Conservation (phyloP, 2,797 vertebrate species). For the Halcyon chelicuti region DNA sequence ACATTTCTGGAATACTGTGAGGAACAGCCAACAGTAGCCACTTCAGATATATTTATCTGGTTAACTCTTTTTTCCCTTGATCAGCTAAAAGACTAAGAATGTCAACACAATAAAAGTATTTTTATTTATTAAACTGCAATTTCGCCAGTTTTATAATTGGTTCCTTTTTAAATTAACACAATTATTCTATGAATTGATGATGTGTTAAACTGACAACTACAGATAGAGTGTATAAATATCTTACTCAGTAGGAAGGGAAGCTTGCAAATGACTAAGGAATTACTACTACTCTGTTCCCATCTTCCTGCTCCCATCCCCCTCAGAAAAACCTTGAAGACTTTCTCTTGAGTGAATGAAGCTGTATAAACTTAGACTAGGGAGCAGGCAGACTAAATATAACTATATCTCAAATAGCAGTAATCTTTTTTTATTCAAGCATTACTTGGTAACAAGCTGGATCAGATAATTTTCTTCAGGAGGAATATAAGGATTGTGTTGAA, state of each 20-base stretch:
- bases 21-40: conserved; percentile 16
- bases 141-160: neutral
- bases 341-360: conserved; percentile 17
- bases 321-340: neutral
- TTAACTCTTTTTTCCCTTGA: conserved; percentile 8
- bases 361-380: neutral
- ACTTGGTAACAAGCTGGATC: neutral
- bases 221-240: neutral
- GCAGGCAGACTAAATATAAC: conserved; percentile 10
- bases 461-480: neutral
- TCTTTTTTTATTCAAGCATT: neutral
- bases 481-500: neutral
- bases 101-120: neutral
- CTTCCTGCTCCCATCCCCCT: neutral
- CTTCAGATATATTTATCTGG: neutral
- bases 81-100: neutral
- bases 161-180: neutral
- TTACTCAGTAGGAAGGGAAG: neutral
- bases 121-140: neutral
- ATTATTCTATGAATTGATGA: neutral
- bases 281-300: neutral
- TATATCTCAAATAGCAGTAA: neutral
- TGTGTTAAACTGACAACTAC: neutral
- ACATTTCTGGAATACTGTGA: conserved; percentile 31
- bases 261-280: neutral